phyloP scores from a whole-genome alignment of 2,113 vertebrate species.

The Cebus imitator region DNA sequence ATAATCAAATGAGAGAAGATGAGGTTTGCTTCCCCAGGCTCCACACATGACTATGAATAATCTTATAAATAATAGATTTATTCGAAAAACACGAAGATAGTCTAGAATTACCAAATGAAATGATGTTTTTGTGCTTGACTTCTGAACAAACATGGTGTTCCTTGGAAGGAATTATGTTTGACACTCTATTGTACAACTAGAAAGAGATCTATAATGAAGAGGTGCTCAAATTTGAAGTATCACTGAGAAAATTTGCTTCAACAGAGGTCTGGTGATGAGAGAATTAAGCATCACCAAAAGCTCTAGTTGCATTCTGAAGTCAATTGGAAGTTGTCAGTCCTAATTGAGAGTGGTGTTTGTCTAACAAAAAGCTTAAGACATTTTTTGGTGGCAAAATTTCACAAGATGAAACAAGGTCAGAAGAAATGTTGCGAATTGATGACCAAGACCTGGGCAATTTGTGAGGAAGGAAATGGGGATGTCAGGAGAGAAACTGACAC shows the following conservation, averaged over 20 bases:
- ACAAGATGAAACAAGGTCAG: background rate
- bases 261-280: background rate
- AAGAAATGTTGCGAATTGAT: background rate
- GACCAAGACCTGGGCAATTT: background rate
- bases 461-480: background rate
- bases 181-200: background rate
- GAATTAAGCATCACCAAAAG: background rate
- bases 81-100: background rate
- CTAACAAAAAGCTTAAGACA: background rate
- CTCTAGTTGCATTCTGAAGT: background rate
- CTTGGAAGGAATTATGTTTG: background rate
- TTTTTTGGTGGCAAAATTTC: background rate
- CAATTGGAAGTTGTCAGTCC: background rate
- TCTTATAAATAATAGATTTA: background rate
- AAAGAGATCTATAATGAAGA: background rate
- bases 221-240: too few relatives aligned
- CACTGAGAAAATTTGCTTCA: background rate
- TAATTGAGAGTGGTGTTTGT: background rate
- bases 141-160: background rate
- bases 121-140: background rate
- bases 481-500: background rate
- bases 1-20: background rate
- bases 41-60: background rate
- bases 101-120: background rate
- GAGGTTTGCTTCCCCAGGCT: background rate